Base-by-base conservation (phyloP, 2,797 vertebrate genomes). In the Buphagus erythrorhynchus region DNA sequence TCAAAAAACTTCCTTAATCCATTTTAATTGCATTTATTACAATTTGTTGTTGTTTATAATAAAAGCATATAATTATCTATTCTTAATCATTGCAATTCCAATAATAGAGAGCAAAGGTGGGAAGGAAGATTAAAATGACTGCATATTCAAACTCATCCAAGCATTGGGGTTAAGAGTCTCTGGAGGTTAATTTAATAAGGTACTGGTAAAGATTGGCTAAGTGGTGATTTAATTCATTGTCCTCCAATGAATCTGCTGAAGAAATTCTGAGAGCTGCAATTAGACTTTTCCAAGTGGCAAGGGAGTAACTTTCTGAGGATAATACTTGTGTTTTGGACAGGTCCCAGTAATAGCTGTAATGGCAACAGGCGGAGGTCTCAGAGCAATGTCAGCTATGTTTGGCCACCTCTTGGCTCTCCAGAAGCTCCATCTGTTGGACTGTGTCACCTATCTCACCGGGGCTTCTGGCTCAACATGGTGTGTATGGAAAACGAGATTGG, bases 381-480 rank as follows among this genome's bases (percentile, higher is more conserved):
- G 99, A 96, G 99, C 99, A 4, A 99, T 99, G 98, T 98, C 98
- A 11, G 97, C 98, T 42, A 95, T 98, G 49, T 98, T 98, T 11
- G 99, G 98, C 26, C 98, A 98, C 65, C 97, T 99, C 83, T 97
- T 96, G 21, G 98, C 97, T n/a, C 98, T 99, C 69, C 98, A 98
- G 97, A 97, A 98, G 25, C 94, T 98, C 6, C 96, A 98, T 52
- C 95, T 99, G 15, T 86, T 99, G 94, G 98, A 99, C 66, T 97
- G 98, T 28, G 79, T 98, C 87, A 98, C 98, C 49, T 99, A 99
- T 80, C 88, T 99, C 85, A 98, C 98, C 0, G 98, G 98, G 36
- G 98, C 98, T 86, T 99, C 99, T 16, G 99, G 99, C 46, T 98
- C 99, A 3, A 99, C 99, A 16, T 99, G 99, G 99, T 99, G 71